Percentiles rank a stretch among this genome's conserved stretches.
Conservation (phyloP, 2,888 invertebrate genomes). For the Drosophila lacicola region DNA sequence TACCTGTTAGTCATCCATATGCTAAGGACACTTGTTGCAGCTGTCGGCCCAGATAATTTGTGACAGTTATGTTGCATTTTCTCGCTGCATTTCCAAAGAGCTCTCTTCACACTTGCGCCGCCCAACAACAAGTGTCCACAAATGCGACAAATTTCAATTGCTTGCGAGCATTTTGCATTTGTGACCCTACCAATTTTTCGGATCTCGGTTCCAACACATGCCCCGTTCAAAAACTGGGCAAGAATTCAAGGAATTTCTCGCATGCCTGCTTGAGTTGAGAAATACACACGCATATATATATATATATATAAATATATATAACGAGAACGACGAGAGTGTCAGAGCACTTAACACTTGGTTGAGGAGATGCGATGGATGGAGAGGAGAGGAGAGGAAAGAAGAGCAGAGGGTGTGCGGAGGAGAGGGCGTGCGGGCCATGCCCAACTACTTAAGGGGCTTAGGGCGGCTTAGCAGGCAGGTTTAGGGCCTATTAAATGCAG, state of each 20-base stretch:
- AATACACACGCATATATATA: neutral
- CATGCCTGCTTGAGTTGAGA: conserved; percentile 56
- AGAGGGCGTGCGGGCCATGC: conserved; percentile 22
- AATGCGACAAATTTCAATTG: conserved; percentile 60
- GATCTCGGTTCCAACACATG: conserved; percentile 54
- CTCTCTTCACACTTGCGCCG: conserved; percentile 58
- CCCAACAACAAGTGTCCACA: conserved; percentile 52
- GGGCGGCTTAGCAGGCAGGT: conserved; percentile 50
- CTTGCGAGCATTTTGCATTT: conserved; percentile 51
- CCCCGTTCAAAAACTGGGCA: conserved; percentile 20
- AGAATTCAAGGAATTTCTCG: conserved; percentile 70
- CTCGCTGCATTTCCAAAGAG: neutral
- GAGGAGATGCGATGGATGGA: conserved; percentile 7
- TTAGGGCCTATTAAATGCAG: conserved; percentile 37
- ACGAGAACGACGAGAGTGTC: conserved; percentile 51
- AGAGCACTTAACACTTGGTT: conserved; percentile 74
- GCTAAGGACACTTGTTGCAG: conserved; percentile 11
- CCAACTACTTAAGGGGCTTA: conserved; percentile 70
- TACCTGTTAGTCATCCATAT: neutral
- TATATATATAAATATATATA: neutral
- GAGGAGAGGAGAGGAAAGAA: conserved; percentile 26
- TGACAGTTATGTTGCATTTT: conserved; percentile 24
- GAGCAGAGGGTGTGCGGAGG: neutral
- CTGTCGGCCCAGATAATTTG: conserved; percentile 61
- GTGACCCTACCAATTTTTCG: conserved; percentile 30